Base-by-base conservation (phyloP, 2,888 invertebrate species). In the Tetanocera ferruginea region DNA sequence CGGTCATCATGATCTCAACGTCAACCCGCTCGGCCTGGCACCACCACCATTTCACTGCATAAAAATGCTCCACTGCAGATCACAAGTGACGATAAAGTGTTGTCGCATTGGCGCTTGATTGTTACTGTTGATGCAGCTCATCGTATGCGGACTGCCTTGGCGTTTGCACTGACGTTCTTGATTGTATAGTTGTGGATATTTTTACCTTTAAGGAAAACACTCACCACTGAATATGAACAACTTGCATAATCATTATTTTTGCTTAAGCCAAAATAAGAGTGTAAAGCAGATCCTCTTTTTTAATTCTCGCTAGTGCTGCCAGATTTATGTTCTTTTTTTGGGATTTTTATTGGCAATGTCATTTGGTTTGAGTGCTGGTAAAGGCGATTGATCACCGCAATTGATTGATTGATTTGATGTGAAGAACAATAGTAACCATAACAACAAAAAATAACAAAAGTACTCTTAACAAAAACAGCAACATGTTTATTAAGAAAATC, bases 371-470 rank as follows among this genome's bases (percentile, higher is more conserved):
- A 71, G 43, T 64, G 43, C 23, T 73, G 67, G 62, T 55, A 34
- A 49, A 28, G 49, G 23, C 43, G 78, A 80, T 76, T 73, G 82
- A 81, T 84, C 84, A 84, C 83, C 82, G 84, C 86, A 85, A 86
- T 86, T 86, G 87, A 87, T 85, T 86, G 87, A 86, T 84, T 85
- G 86, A 86, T 86, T 85, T 85, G 25, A 37, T n/a, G 8, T 23
- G 67, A 19, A 23, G 43, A 19, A n/a, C 19, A 31, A 66, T 60
- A 60, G 19, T 43, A 3, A 43, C 11, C 11, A 11, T 19, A 55
- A 55, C 19, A 57, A 5, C n/a, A 23, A n/a, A n/a, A n/a, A n/a
- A n/a, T n/a, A n/a, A n/a, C n/a, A n/a, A n/a, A n/a, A n/a, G n/a
- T n/a, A n/a, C n/a, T n/a, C n/a, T n/a, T n/a, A n/a, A n/a, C n/a